Base-by-base conservation (phyloP, 2,113 vertebrate genomes). In the Aegithalos caudatus region DNA sequence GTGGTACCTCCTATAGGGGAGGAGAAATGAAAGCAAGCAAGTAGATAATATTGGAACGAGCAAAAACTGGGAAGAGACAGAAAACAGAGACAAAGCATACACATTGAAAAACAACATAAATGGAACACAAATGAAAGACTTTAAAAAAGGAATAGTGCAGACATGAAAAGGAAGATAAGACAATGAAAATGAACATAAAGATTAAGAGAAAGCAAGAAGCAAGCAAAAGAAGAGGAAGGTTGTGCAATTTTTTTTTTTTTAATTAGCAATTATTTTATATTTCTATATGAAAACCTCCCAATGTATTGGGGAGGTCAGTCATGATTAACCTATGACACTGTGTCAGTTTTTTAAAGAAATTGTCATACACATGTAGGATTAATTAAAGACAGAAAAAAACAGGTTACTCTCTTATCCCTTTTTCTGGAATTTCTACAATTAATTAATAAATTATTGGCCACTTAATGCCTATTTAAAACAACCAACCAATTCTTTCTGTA, bases 301-400 rank as follows among this genome's bases (percentile, higher is more conserved):
- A 11, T 47, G 31, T 7, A 44, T 71, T 44, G 71, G 8, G n/a
- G 20, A 29, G 29, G 24, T 48, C 54, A 42, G 12, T 18, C 62
- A 42, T 8, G 3, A 35, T 47, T 29, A 28, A 35, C 14, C 6
- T 47, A 53, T 0, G 0, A 35, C 35, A 31, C 7, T 20, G 31
- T 16, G 14, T 50, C 58, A 35, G 8, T 19, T 84, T 29, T 45
- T 11, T 37, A 37, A 60, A 69, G 60, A 91, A 72, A 77, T 17
- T 51, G 21, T 24, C 28, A 20, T 11, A 37, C 4, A 17, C 9
- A 12, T 3, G 15, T 8, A 51, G 57, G n/a, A 58, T 45, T 78
- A 81, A 85, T 25, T 62, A 12, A 64, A 58, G 61, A 64, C 7
- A 65, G 21, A 74, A 61, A 21, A 61, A 78, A 66, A 8, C 15